phyloP scores from a whole-genome alignment of 2,888 invertebrate genomes.

The Eucera pruinosa region DNA sequence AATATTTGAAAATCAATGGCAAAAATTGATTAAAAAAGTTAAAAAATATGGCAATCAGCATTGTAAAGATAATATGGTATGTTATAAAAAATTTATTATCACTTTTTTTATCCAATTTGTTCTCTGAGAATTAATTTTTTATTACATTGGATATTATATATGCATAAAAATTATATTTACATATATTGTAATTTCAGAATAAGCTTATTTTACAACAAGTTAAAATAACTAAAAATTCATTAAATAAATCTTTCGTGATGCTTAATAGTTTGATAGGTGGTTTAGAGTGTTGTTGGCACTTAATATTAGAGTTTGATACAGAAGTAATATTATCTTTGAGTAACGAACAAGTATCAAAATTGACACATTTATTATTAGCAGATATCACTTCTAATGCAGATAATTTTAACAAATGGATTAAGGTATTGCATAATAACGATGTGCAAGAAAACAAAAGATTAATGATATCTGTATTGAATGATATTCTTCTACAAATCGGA shows the following conservation, averaged over 20 bases:
- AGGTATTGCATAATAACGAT: constrained; percentile 61
- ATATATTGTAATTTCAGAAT: constrained; percentile 69
- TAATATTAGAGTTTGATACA: constrained; percentile 70
- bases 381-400: constrained; percentile 56
- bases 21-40: constrained; percentile 68
- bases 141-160: not conserved
- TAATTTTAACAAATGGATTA: constrained; percentile 59
- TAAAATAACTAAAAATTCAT: constrained; percentile 35
- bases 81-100: constrained; percentile 19
- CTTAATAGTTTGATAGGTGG: constrained; percentile 63
- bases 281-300: constrained; percentile 70
- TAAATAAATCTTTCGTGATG: constrained; percentile 44
- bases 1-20: constrained; percentile 69
- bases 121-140: constrained; percentile 2
- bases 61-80: constrained; percentile 74
- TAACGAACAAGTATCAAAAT: constrained; percentile 66
- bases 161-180: constrained; percentile 8
- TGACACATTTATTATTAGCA: constrained; percentile 67
- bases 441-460: constrained; percentile 71
- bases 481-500: constrained; percentile 64
- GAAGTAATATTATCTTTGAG: constrained; percentile 66
- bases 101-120: constrained; percentile 5
- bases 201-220: constrained; percentile 68
- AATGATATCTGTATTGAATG: constrained; percentile 62
- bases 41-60: constrained; percentile 63